Percentiles rank a stretch among this genome's conserved stretches.
These are phyloP conservation scores for Herpetotheres cachinnans DNA, from an alignment of 2,113 vertebrate genomes.

Conservation along the genomic window DNA sequence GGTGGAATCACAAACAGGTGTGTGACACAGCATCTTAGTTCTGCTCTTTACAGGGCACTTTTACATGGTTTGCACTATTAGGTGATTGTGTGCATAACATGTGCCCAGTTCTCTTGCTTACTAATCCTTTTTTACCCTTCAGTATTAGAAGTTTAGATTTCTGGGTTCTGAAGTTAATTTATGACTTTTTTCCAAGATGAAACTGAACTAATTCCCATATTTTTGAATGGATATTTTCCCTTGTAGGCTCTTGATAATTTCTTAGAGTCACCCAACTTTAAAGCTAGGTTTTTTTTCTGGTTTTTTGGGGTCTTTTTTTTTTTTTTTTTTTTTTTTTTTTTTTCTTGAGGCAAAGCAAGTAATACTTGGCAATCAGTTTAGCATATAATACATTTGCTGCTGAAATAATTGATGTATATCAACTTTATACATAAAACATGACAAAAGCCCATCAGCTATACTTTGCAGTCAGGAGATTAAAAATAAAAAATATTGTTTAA, in stretches of 20 bases:
- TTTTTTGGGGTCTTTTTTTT: neutral
- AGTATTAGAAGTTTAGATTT: neutral
- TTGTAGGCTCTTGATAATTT: neutral
- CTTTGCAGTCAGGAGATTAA: conserved; percentile 44
- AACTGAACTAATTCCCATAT: neutral
- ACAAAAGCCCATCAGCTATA: conserved; percentile 37
- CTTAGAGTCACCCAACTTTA: neutral
- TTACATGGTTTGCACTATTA: neutral
- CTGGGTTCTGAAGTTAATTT: neutral
- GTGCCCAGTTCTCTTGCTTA: neutral
- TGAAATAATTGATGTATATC: conserved; percentile 56
- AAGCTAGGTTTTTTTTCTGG: neutral
- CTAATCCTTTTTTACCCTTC: neutral
- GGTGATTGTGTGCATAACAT: neutral
- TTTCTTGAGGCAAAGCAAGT: neutral
- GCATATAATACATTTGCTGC: neutral
- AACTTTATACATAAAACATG: conserved; percentile 61
- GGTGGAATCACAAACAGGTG: neutral
- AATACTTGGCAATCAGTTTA: conserved; percentile 48
- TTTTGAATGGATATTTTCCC: neutral
- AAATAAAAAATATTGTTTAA: conserved; percentile 35
- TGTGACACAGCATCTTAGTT: neutral
- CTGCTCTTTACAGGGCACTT: neutral
- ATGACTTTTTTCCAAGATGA: neutral
- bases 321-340: neutral